A percentile compares a stretch with the other conserved stretches of the same genome.
Conservation (phyloP, 2,888 invertebrate genomes). For the Strigamia crassipes region DNA sequence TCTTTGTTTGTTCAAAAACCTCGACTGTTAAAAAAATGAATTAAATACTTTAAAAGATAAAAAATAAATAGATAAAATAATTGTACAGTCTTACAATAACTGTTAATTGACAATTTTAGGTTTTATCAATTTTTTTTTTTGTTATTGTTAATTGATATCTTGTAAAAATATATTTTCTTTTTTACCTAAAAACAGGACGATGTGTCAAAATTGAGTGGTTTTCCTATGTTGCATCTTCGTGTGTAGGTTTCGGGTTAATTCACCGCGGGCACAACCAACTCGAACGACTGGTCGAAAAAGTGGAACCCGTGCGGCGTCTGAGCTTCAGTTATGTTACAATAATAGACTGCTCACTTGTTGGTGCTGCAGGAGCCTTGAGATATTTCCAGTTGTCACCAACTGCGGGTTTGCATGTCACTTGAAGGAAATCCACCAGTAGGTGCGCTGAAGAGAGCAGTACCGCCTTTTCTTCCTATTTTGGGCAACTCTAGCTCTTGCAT, state of each 20-base stretch:
- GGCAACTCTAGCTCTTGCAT: background rate
- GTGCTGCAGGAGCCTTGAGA: background rate
- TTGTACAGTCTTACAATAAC: too few species aligned
- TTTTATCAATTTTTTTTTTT: too few species aligned
- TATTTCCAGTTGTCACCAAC: constrained; percentile 28
- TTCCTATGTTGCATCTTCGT: background rate
- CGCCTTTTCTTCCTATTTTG: constrained; percentile 14
- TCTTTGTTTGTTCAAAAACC: background rate
- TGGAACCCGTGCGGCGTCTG: background rate
- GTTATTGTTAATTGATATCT: too few species aligned
- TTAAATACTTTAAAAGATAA: too few species aligned
- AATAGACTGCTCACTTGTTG: background rate
- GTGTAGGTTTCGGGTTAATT: background rate
- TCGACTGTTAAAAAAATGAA: background rate
- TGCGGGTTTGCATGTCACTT: background rate
- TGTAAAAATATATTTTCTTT: too few species aligned
- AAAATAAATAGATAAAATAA: too few species aligned
- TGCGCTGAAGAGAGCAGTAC: background rate
- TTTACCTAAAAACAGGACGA: background rate
- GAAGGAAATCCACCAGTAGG: background rate
- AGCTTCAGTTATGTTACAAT: background rate
- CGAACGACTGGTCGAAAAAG: background rate
- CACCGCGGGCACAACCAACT: constrained; percentile 23
- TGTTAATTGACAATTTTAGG: too few species aligned
- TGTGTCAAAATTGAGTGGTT: background rate